phyloP scores from a whole-genome alignment of 1,140 invertebrate species.

The Calliopsis andreniformis region DNA sequence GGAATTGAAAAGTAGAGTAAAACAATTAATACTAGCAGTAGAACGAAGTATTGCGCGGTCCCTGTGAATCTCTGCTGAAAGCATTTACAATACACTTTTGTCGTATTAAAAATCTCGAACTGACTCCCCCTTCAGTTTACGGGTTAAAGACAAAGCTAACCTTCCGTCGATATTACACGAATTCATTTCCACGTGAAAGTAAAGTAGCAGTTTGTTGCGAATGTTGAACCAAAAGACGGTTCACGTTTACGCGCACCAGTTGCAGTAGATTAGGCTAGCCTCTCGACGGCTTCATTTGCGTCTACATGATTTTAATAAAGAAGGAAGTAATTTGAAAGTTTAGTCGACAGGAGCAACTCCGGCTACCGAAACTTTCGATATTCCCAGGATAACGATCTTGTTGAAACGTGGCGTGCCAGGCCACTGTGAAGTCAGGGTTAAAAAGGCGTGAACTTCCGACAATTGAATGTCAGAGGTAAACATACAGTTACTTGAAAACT shows the following conservation, averaged over 20 bases:
- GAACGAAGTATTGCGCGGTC: too few species aligned
- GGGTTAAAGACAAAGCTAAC: too few species aligned
- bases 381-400: slow-evolving; percentile 54
- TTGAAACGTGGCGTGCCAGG: slow-evolving; percentile 33
- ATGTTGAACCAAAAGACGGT: background rate
- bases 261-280: background rate
- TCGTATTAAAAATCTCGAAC: too few species aligned
- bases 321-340: slow-evolving; percentile 51
- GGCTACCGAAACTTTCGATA: slow-evolving; percentile 51
- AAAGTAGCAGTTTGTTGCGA: background rate
- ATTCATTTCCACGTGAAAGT: background rate
- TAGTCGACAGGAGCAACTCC: slow-evolving; percentile 18
- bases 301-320: slow-evolving; percentile 56
- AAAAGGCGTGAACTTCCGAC: slow-evolving; percentile 61
- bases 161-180: background rate
- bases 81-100: too few species aligned
- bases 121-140: too few species aligned
- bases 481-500: slow-evolving; percentile 56
- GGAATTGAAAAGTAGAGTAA: slow-evolving; percentile 30
- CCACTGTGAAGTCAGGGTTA: slow-evolving; percentile 41
- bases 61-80: too few species aligned
- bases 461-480: slow-evolving; percentile 60
- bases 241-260: background rate
- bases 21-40: background rate
- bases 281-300: slow-evolving; percentile 38